Base-by-base conservation (phyloP, 2,797 vertebrate species). In the Onychomys leucogaster region DNA sequence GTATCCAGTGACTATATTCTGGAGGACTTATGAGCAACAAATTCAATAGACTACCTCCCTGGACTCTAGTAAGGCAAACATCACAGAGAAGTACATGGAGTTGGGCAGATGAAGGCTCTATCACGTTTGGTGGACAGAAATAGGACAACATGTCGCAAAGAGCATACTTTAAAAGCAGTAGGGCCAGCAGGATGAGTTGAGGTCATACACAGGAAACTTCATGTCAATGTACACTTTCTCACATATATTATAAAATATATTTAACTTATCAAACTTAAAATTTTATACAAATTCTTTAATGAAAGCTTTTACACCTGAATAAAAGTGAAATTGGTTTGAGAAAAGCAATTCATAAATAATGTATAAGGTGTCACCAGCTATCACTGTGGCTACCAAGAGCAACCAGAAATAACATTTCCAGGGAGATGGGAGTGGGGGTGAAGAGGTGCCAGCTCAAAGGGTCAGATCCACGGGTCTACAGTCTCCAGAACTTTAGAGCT, bases 291-390 rank as follows among this genome's bases (percentile, higher is more conserved):
- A 91, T 93, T 81, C 32, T 85, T 67, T 94, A 81, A 85, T 67
- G 84, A 80, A 77, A 76, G 0, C 11, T 71, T 32, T 94, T 81
- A 21, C 37, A 55, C 85, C 59, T 93, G 57, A 55, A 77, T 93
- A 77, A 91, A 95, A 89, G 46, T 65, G 29, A 92, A 43, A n/a
- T 55, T 59, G 32, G 41, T 59, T 87, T 91, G 86, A 81, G 89
- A 89, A 83, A 96, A 93, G 29, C n/a, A 85, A 49, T 34, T 25
- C 5, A 41, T 19, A 71, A 46, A 57, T 43, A 46, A 89, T 32
- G 12, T 34, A 29, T 1, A 21, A 49, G 14, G 43, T 67, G 11
- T 49, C 14, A 37, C 52, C 46, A 59, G n/a, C 37, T 57, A 12
- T 63, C 49, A 37, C 19, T 52, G 7, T 5, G 52, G 11, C 21